These are phyloP conservation scores for Drosophila leontia DNA, from an alignment of 1,140 invertebrate species.

Conservation along the genomic window DNA sequence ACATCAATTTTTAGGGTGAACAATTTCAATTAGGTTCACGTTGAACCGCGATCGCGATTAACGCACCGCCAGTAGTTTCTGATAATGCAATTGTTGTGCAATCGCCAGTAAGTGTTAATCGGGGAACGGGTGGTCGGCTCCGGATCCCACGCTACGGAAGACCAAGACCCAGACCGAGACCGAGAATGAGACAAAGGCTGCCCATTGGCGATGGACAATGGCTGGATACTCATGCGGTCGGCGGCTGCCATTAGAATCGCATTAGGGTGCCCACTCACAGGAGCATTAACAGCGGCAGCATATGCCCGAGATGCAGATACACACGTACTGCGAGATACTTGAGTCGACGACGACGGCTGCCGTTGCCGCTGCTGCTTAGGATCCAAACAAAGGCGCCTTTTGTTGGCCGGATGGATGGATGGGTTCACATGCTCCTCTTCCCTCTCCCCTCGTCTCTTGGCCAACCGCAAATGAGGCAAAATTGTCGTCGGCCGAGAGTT, in stretches of 20 bases:
- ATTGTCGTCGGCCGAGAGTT: slow-evolving; percentile 51
- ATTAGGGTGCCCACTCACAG: slow-evolving; percentile 72
- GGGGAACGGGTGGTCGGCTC: slow-evolving; percentile 9
- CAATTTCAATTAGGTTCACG: slow-evolving; percentile 66
- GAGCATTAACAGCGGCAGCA: slow-evolving; percentile 45
- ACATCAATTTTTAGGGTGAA: slow-evolving; percentile 68
- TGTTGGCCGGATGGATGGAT: slow-evolving; percentile 56
- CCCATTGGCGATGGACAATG: slow-evolving; percentile 52
- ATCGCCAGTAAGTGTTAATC: slow-evolving; percentile 22
- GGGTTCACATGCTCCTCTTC: slow-evolving; percentile 24
- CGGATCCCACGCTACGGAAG: slow-evolving; percentile 23
- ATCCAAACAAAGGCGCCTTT: slow-evolving; percentile 58
- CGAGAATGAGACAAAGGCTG: slow-evolving; percentile 21
- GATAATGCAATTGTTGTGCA: slow-evolving; percentile 60
- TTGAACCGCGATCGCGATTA: slow-evolving; percentile 59
- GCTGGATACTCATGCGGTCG: slow-evolving; percentile 57
- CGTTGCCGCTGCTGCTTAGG: slow-evolving; percentile 33
- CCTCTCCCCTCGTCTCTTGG: slow-evolving; percentile 17
- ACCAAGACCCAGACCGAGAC: neutral
- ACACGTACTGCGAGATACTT: slow-evolving; percentile 38
- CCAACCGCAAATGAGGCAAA: slow-evolving; percentile 66
- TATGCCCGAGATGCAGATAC: slow-evolving; percentile 32
- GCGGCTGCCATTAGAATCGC: slow-evolving; percentile 59
- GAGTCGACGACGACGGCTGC: slow-evolving; percentile 8
- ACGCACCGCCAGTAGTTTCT: slow-evolving; percentile 46